Percentiles rank a stretch among this genome's conserved stretches.
These are phyloP conservation scores for Brachionus angularis DNA, from an alignment of 1,140 invertebrate genomes.

Conservation along the genomic window DNA sequence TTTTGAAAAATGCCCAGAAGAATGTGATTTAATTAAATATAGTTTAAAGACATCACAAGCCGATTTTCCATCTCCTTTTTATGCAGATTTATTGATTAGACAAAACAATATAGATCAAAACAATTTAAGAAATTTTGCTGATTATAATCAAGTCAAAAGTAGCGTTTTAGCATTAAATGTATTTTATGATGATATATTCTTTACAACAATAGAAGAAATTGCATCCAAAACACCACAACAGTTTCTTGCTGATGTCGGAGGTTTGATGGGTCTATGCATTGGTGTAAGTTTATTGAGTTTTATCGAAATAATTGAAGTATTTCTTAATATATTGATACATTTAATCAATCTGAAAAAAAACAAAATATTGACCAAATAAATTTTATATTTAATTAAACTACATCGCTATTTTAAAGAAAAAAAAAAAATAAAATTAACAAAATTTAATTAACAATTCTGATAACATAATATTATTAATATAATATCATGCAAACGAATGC, in stretches of 20 bases:
- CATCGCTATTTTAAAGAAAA: too few species aligned
- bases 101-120: not conserved
- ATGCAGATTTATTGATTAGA: not conserved
- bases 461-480: too few species aligned
- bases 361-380: too few species aligned
- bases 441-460: too few species aligned
- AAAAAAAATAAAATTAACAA: too few species aligned
- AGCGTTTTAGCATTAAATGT: slow-evolving; percentile 3
- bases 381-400: too few species aligned
- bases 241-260: slow-evolving; percentile 3
- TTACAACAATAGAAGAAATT: not conserved
- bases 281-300: not conserved
- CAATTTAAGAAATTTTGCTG: not conserved
- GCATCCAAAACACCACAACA: not conserved
- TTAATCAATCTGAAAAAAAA: too few species aligned
- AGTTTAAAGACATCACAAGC: not conserved
- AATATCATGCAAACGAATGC: too few species aligned
- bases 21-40: slow-evolving; percentile 6
- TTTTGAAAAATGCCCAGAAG: not conserved
- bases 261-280: slow-evolving; percentile 3
- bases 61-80: not conserved
- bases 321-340: not conserved
- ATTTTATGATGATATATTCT: slow-evolving; percentile 1
- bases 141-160: not conserved
- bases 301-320: not conserved